A percentile compares a stretch with the other conserved stretches of the same genome.
Conservation (phyloP, 1,140 invertebrate genomes). For the Spodoptera frugiperda region DNA sequence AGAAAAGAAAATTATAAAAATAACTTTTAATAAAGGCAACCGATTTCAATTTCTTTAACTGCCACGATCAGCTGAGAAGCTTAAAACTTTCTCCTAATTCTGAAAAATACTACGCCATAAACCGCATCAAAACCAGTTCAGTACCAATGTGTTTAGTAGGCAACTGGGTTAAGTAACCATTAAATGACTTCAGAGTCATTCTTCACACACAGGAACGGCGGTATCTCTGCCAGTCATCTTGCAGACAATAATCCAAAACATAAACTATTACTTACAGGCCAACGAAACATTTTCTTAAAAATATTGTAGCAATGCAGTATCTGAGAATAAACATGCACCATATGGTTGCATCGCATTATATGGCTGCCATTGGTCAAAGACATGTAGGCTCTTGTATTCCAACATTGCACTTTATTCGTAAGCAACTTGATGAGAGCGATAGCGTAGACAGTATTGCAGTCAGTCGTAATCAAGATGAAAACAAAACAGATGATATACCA, state of each 20-base stretch:
- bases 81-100: too few species aligned
- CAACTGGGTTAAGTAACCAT: too few species aligned
- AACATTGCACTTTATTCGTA: background rate
- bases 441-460: background rate
- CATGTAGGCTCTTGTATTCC: background rate
- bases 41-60: too few species aligned
- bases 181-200: too few species aligned
- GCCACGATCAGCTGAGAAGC: too few species aligned
- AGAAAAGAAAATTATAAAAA: background rate
- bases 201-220: too few species aligned
- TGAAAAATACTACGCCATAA: too few species aligned
- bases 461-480: background rate
- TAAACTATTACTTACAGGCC: background rate
- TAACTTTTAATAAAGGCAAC: too few species aligned
- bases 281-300: slow-evolving; percentile 1
- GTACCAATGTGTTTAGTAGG: too few species aligned
- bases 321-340: background rate
- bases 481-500: background rate
- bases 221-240: too few species aligned
- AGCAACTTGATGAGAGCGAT: slow-evolving; percentile 16
- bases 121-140: too few species aligned
- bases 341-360: background rate
- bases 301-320: slow-evolving; percentile 3
- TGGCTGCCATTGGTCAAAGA: background rate
- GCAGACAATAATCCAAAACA: too few species aligned